phyloP scores from a whole-genome alignment of 2,797 vertebrate genomes.

The Eulemur albifrons region DNA sequence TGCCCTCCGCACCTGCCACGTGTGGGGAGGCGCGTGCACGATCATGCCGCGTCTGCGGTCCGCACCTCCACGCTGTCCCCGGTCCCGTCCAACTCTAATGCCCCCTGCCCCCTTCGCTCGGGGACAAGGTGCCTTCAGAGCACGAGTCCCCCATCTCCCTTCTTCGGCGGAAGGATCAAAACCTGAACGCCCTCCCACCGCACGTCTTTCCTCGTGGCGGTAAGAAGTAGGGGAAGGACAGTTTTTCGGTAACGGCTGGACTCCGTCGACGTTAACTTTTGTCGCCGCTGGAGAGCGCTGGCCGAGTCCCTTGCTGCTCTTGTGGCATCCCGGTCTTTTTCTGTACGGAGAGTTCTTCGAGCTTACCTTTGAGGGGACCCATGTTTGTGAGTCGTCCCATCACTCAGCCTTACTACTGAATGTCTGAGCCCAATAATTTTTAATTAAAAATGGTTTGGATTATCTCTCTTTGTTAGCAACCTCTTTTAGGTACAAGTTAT shows the following conservation, averaged over 20 bases:
- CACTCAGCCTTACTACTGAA: neutral
- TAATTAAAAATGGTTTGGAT: neutral
- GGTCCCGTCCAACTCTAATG: too few species aligned
- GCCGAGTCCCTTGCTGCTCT: neutral
- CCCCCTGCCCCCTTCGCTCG: too few species aligned
- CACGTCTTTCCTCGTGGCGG: too few species aligned
- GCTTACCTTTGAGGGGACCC: neutral
- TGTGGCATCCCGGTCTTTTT: neutral
- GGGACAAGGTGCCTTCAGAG: too few species aligned
- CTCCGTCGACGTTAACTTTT: fast-evolving
- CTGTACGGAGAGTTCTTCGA: neutral
- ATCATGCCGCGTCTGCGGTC: too few species aligned
- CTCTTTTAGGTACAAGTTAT: neutral
- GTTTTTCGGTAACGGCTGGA: neutral
- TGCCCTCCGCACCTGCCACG: too few species aligned
- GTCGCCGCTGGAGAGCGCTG: neutral
- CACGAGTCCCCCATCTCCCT: too few species aligned
- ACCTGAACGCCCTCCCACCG: too few species aligned
- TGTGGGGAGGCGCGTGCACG: too few species aligned
- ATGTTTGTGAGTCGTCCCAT: neutral
- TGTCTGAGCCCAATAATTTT: too few species aligned
- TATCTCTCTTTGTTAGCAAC: neutral
- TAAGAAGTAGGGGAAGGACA: neutral
- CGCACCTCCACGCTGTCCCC: too few species aligned
- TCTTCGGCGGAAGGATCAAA: too few species aligned